phyloP scores from a whole-genome alignment of 2,797 vertebrate species.

The Kryptolebias ocellatus region DNA sequence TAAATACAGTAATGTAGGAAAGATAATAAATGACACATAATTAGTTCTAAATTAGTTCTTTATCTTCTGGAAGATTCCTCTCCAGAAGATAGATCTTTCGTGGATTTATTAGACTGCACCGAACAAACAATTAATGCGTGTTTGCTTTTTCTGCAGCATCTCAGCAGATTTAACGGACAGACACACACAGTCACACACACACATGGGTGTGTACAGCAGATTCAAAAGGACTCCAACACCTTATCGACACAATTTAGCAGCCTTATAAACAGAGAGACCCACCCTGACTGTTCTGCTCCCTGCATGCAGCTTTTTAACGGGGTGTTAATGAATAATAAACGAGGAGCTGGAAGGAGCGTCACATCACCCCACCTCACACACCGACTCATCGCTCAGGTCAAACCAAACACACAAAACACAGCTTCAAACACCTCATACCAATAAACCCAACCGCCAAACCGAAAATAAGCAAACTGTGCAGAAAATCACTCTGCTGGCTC shows the following conservation, averaged over 20 bases:
- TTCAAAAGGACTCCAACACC: constrained; percentile 6
- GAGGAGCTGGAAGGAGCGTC: constrained; percentile 43
- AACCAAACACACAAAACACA: not conserved
- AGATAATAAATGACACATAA: too few relatives aligned
- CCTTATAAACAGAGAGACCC: constrained; percentile 22
- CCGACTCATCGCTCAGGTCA: not conserved
- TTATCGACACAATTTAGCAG: constrained; percentile 3
- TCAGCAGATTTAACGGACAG: not conserved
- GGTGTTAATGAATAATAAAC: constrained; percentile 64
- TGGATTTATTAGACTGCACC: too few relatives aligned
- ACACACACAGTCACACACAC: not conserved
- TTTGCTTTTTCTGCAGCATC: too few relatives aligned
- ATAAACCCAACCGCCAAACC: too few relatives aligned
- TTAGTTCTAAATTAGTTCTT: too few relatives aligned
- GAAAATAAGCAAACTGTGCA: too few relatives aligned
- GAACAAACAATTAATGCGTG: too few relatives aligned
- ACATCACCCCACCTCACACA: constrained; percentile 13
- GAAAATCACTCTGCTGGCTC: too few relatives aligned
- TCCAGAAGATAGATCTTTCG: too few relatives aligned
- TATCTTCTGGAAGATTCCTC: too few relatives aligned
- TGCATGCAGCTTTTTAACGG: constrained; percentile 31
- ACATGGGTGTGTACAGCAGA: not conserved
- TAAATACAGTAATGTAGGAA: too few relatives aligned
- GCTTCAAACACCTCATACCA: not conserved
- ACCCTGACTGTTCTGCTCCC: constrained; percentile 22